Conservation (phyloP, 2,113 vertebrate species). For the Spizaetus ornatus region DNA sequence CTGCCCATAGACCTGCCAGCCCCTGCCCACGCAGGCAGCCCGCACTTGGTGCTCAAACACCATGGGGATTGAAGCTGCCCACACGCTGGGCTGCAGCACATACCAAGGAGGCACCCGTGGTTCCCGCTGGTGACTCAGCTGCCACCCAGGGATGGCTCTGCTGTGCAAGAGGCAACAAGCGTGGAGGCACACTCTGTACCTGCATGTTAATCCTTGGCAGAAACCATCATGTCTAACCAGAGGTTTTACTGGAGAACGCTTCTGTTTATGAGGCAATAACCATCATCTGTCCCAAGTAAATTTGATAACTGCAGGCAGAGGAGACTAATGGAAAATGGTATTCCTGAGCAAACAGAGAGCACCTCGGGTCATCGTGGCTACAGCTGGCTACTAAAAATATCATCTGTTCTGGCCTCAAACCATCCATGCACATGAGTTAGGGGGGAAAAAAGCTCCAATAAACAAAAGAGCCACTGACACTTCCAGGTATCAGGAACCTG, state of each 20-base stretch:
- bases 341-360: neutral
- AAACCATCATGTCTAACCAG: neutral
- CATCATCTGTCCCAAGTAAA: neutral
- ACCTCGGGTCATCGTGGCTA: neutral
- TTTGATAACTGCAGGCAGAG: neutral
- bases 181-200: neutral
- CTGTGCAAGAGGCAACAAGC: neutral
- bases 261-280: neutral
- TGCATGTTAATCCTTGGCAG: neutral
- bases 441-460: rapidly evolving
- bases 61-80: neutral
- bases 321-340: neutral
- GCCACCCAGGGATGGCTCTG: neutral
- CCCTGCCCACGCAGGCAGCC: neutral
- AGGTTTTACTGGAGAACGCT: neutral
- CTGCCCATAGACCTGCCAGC: neutral
- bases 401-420: neutral
- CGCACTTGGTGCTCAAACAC: neutral
- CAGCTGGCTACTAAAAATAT: neutral
- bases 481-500: neutral
- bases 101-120: neutral
- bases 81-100: rapidly evolving
- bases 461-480: neutral
- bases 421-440: neutral
- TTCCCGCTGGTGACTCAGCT: neutral